A percentile compares a stretch with the other conserved stretches of the same genome.
Evolutionary conservation across 2,113 vertebrate species (phyloP).

Genomic region (Isurus oxyrinchus): DNA sequence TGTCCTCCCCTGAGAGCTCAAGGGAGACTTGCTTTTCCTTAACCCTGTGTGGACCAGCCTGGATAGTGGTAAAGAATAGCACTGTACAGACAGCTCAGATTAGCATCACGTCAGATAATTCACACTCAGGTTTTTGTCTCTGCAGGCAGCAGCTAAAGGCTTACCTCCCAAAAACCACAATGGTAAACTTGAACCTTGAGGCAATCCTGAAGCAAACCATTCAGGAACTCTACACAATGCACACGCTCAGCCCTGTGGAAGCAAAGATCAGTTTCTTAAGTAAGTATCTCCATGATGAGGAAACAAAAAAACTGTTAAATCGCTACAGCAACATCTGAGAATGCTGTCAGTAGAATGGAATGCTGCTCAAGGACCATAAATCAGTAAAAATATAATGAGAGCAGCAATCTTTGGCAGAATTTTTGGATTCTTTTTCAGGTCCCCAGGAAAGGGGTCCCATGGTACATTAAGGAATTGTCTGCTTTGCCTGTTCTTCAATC

Average conservation of each 20-base stretch:
- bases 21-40: not conserved
- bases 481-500: not conserved
- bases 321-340: not conserved
- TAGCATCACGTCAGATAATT: not conserved
- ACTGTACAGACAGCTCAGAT: not conserved
- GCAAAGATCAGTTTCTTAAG: conserved; percentile 77
- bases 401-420: not conserved
- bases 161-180: conserved; percentile 59
- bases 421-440: not conserved
- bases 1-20: not conserved
- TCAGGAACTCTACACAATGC: conserved; percentile 51
- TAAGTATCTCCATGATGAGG: conserved; percentile 50
- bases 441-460: not conserved
- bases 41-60: not conserved
- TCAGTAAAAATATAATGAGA: not conserved
- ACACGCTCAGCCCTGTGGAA: conserved; percentile 49
- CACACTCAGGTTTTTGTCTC: not conserved
- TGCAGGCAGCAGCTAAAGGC: conserved; percentile 63
- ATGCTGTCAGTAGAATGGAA: not conserved
- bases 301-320: conserved; percentile 4
- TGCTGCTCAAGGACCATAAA: not conserved
- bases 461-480: not conserved
- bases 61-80: not conserved
- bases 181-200: conserved; percentile 43
- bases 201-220: conserved; percentile 47